Evolutionary conservation across 2,113 vertebrate species (phyloP).

Genomic region (Planiliza haematocheilus): DNA sequence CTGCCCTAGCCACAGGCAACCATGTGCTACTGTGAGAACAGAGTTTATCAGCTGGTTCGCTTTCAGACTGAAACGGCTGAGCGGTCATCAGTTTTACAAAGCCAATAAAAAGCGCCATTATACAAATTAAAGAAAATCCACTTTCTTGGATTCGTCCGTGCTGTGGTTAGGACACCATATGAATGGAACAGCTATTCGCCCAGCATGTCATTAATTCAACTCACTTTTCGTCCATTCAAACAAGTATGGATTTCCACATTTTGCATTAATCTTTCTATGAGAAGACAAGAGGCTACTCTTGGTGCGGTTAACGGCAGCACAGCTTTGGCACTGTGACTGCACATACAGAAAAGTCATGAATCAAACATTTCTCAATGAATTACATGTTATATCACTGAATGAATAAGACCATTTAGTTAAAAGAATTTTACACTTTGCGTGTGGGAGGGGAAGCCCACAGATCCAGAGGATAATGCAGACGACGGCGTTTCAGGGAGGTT

Average conservation of each 20-base stretch:
- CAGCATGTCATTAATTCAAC: conserved; percentile 38
- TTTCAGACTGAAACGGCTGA: conserved; percentile 17
- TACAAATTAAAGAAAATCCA: background rate
- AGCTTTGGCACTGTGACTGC: conserved; percentile 20
- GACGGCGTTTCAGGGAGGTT: background rate
- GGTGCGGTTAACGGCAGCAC: conserved; percentile 19
- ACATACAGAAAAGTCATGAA: conserved; percentile 55
- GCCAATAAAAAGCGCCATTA: conserved; percentile 18
- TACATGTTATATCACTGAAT: conserved; percentile 38
- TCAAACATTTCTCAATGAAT: conserved; percentile 62
- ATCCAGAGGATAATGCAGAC: conserved; percentile 25
- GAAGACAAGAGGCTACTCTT: conserved; percentile 50
- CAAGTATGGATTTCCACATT: conserved; percentile 24
- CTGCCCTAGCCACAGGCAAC: background rate
- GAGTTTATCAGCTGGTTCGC: conserved; percentile 27
- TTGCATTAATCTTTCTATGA: conserved; percentile 42
- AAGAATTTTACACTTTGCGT: conserved; percentile 20
- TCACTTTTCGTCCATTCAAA: conserved; percentile 45
- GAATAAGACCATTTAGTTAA: conserved; percentile 61
- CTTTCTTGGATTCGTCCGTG: background rate
- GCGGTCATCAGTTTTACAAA: conserved; percentile 31
- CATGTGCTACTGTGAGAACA: conserved; percentile 8
- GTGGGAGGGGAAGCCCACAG: conserved; percentile 49
- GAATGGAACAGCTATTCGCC: conserved; percentile 49
- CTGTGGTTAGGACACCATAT: conserved; percentile 4